Evolutionary conservation across 2,888 invertebrate species (phyloP).

Genomic region (Panopea generosa): DNA sequence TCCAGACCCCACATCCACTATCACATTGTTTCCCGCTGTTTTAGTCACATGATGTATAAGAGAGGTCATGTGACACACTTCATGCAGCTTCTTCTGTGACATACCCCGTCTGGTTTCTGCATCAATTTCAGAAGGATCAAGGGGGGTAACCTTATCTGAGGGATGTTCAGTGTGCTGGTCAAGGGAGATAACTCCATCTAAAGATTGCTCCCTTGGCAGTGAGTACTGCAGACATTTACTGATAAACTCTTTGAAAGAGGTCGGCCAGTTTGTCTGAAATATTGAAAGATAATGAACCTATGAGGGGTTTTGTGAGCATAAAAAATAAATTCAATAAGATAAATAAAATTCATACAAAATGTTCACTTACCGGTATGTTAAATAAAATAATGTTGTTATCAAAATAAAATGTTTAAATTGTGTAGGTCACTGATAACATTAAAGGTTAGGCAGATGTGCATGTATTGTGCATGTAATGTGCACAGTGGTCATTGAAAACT

Average conservation of each 20-base stretch:
- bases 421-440: too few species aligned
- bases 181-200: too few species aligned
- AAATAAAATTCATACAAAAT: neutral
- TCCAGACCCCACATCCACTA: constrained; percentile 83
- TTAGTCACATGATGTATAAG: constrained; percentile 72
- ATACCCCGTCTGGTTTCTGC: constrained; percentile 74
- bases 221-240: constrained; percentile 49
- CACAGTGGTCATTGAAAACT: too few species aligned
- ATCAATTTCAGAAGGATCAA: constrained; percentile 33
- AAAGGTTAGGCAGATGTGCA: too few species aligned
- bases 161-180: neutral
- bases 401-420: too few species aligned
- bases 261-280: constrained; percentile 72
- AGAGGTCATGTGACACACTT: constrained; percentile 79
- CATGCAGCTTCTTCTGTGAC: constrained; percentile 82
- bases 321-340: too few species aligned
- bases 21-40: constrained; percentile 60
- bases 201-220: constrained; percentile 32
- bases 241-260: constrained; percentile 60
- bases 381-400: neutral
- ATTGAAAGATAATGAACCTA: too few species aligned
- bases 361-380: neutral
- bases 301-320: too few species aligned
- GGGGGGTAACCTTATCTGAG: neutral
- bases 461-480: too few species aligned